Conservation (phyloP, 2,113 vertebrate species). For the Lutjanus erythropterus region DNA sequence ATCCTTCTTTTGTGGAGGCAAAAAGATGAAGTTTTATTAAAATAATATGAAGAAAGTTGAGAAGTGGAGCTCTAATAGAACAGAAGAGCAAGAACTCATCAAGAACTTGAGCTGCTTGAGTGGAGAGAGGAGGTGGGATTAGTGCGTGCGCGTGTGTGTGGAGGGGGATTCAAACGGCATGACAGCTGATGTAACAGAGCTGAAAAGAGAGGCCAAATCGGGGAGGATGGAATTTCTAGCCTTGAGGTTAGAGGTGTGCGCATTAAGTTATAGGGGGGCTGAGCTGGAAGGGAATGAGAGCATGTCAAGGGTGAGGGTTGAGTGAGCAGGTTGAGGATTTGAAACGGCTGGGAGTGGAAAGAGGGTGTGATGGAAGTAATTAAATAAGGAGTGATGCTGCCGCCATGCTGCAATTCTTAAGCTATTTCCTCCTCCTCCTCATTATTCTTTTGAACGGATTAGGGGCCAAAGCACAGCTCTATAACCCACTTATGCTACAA, state of each 20-base stretch:
- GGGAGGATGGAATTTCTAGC: conserved; percentile 45
- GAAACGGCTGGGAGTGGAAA: conserved; percentile 40
- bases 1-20: background rate
- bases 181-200: conserved; percentile 54
- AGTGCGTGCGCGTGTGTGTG: conserved; percentile 17
- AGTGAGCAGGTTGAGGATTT: conserved; percentile 47
- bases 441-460: conserved; percentile 67
- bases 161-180: conserved; percentile 38
- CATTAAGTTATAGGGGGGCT: conserved; percentile 20
- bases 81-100: conserved; percentile 10
- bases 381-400: conserved; percentile 67
- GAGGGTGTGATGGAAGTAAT: conserved; percentile 77
- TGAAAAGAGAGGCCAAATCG: conserved; percentile 25
- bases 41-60: conserved; percentile 9
- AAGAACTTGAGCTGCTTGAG: conserved; percentile 17
- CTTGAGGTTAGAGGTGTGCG: conserved; percentile 60
- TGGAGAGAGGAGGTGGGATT: conserved; percentile 12
- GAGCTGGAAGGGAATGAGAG: conserved; percentile 8
- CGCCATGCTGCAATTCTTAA: conserved; percentile 57
- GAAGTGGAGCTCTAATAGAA: background rate
- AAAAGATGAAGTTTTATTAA: background rate
- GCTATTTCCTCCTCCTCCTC: conserved; percentile 67
- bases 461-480: conserved; percentile 47
- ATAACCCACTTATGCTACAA: conserved; percentile 48
- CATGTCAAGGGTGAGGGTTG: conserved; percentile 39